A percentile compares a stretch with the other conserved stretches of the same genome.
Evolutionary conservation across 35 echinoderm and acorn worm genomes (phyloP).

Genomic region (Heliocidaris tuberculata): DNA sequence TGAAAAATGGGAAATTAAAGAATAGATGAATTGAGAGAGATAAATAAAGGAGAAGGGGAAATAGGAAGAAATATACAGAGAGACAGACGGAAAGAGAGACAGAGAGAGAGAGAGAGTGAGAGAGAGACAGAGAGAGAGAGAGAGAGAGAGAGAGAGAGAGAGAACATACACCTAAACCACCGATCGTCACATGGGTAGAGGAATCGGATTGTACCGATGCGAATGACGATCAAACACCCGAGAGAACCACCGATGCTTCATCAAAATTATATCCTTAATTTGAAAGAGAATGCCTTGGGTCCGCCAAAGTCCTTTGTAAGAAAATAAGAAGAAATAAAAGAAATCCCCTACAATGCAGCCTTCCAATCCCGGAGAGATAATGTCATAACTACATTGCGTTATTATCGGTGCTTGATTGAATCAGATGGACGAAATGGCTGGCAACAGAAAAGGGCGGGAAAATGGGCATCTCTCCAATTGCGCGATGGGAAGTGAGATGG

Average conservation of each 20-base stretch:
- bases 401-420: constrained; percentile 41
- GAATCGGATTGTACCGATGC: background rate
- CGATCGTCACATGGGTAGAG: background rate
- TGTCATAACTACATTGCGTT: constrained; percentile 51
- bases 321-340: background rate
- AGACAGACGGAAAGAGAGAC: background rate
- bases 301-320: constrained; percentile 21
- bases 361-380: constrained; percentile 6
- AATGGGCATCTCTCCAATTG: constrained; percentile 49
- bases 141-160: background rate
- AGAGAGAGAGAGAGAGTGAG: background rate
- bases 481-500: background rate
- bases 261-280: constrained; percentile 39
- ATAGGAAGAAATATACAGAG: background rate
- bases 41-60: too few relatives aligned
- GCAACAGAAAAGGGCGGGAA: constrained; percentile 44
- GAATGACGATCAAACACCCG: background rate
- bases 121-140: background rate
- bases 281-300: constrained; percentile 35
- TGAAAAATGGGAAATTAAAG: background rate
- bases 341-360: background rate
- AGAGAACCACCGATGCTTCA: constrained; percentile 8
- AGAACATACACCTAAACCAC: background rate
- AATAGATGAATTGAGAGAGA: background rate
- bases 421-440: constrained; percentile 38